Evolutionary conservation across 2,888 invertebrate genomes (phyloP).

Genomic region (Napeogenes inachia): DNA sequence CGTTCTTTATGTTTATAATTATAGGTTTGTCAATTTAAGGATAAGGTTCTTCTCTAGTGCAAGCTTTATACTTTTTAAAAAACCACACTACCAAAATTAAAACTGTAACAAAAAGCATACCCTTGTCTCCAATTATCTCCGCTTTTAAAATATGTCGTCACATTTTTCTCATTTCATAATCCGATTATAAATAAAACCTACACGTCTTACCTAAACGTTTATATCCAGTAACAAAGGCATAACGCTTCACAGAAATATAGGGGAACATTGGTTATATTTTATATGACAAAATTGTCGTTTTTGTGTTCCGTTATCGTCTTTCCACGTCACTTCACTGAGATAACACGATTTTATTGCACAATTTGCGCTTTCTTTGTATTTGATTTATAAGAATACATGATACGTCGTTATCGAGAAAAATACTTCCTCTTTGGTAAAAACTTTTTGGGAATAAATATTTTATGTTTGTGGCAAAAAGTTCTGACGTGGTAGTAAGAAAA

Average conservation of each 20-base stretch:
- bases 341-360: conserved; percentile 20
- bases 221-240: conserved; percentile 10
- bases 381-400: conserved; percentile 13
- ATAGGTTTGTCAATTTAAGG: no score
- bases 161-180: background rate
- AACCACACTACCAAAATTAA: no score
- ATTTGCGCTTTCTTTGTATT: conserved; percentile 20
- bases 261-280: conserved; percentile 18
- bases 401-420: background rate
- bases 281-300: conserved; percentile 20
- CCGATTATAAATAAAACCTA: conserved; percentile 1
- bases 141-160: background rate
- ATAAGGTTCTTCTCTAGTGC: no score
- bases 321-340: conserved; percentile 20
- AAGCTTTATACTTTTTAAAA: no score
- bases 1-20: no score
- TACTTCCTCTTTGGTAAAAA: no score
- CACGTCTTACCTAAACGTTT: background rate
- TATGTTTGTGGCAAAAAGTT: no score
- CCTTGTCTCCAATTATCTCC: no score
- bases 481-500: no score
- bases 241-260: conserved; percentile 10
- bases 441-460: no score
- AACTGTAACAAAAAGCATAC: no score
- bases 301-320: conserved; percentile 23